Conservation (phyloP, 2,113 vertebrate genomes). For the Limanda limanda region DNA sequence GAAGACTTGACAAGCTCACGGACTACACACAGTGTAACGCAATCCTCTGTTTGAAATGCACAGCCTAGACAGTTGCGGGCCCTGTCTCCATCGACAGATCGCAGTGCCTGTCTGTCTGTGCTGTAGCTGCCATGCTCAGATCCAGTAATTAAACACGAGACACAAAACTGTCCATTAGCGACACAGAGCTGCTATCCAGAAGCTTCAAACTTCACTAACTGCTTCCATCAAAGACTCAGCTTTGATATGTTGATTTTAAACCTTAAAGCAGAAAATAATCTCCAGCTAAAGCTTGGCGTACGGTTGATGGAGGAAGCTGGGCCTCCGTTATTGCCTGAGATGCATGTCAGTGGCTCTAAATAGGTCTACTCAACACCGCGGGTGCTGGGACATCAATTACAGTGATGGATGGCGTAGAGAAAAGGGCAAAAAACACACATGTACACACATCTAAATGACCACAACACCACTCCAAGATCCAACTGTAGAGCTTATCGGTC, state of each 20-base stretch:
- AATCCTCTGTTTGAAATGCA: conserved; percentile 54
- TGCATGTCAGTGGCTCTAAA: conserved; percentile 49
- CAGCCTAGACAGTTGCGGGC: conserved; percentile 52
- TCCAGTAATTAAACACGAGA: conserved; percentile 56
- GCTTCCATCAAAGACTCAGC: not conserved
- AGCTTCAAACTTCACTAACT: too few species aligned
- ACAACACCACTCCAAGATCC: not conserved
- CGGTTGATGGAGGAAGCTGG: conserved; percentile 18
- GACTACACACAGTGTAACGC: conserved; percentile 49
- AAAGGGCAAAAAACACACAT: conserved; percentile 38
- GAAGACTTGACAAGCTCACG: conserved; percentile 36
- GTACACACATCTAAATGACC: conserved; percentile 10
- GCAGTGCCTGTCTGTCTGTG: conserved; percentile 49
- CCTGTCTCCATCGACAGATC: conserved; percentile 54
- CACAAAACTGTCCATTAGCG: conserved; percentile 40
- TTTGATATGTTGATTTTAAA: conserved; percentile 41
- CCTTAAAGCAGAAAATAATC: conserved; percentile 30
- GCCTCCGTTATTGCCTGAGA: conserved; percentile 28
- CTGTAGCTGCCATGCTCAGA: conserved; percentile 40
- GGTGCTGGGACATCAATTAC: conserved; percentile 57
- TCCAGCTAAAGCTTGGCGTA: conserved; percentile 31
- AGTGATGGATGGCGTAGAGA: conserved; percentile 46
- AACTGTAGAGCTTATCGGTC: not conserved
- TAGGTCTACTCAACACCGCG: conserved; percentile 29
- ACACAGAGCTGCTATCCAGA: conserved; percentile 13